These are phyloP conservation scores for Hemistola chrysoprasaria DNA, from an alignment of 2,888 invertebrate species.

Conservation along the genomic window DNA sequence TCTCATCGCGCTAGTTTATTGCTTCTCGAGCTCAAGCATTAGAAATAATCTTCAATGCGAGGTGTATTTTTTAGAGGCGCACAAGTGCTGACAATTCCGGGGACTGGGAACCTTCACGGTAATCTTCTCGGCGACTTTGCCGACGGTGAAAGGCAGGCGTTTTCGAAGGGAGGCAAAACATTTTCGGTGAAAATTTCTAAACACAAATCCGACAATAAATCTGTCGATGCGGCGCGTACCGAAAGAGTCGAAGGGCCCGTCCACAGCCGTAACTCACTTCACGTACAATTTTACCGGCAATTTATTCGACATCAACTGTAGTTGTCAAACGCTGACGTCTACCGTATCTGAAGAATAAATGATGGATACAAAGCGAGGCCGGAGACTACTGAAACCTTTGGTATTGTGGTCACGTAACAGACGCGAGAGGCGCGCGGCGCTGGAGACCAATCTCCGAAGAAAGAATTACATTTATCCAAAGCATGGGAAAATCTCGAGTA, in stretches of 20 bases:
- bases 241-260: conserved; percentile 57
- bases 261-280: conserved; percentile 71
- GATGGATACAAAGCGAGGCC: conserved; percentile 70
- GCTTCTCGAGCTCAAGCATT: conserved; percentile 69
- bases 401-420: conserved; percentile 74
- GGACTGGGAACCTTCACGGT: conserved; percentile 36
- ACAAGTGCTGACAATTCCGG: conserved; percentile 40
- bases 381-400: conserved; percentile 59
- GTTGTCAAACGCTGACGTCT: conserved; percentile 78
- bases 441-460: conserved; percentile 72
- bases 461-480: conserved; percentile 79
- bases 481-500: conserved; percentile 71
- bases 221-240: conserved; percentile 56
- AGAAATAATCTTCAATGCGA: conserved; percentile 68
- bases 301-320: conserved; percentile 77
- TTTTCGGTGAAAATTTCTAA: conserved; percentile 52
- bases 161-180: conserved; percentile 39
- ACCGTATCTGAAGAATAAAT: conserved; percentile 73
- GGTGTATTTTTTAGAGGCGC: conserved; percentile 52
- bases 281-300: conserved; percentile 71
- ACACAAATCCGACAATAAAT: conserved; percentile 67
- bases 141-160: conserved; percentile 28
- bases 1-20: conserved; percentile 75
- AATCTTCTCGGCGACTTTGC: conserved; percentile 38
- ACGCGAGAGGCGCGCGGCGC: conserved; percentile 42